Conservation (phyloP, 2,888 invertebrate species). For the Pyrrhosoma nymphula region DNA sequence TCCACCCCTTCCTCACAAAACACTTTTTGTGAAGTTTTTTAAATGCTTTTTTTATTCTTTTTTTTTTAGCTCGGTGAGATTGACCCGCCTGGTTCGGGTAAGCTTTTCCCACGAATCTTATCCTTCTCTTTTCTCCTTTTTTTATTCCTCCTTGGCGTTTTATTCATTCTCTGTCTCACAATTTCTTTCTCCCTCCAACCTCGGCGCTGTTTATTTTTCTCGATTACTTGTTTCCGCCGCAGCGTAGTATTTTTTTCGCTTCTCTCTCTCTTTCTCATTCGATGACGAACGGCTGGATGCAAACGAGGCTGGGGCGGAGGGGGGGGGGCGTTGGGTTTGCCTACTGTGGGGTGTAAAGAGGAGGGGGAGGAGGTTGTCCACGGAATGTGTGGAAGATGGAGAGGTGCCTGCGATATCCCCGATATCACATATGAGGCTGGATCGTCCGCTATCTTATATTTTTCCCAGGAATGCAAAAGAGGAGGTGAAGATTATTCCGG, state of each 20-base stretch:
- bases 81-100: neutral
- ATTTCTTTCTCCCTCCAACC: neutral
- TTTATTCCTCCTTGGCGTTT: neutral
- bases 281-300: neutral
- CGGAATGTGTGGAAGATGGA: neutral
- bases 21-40: too few relatives aligned
- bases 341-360: too few relatives aligned
- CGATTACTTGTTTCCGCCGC: slow-evolving; percentile 1
- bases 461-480: neutral
- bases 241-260: neutral
- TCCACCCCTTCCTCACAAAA: neutral
- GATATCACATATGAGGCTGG: neutral
- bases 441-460: neutral
- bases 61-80: neutral
- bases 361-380: neutral
- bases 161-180: neutral
- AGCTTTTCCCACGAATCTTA: slow-evolving; percentile 39
- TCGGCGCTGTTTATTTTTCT: neutral
- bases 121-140: neutral
- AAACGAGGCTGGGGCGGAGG: neutral
- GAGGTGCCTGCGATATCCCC: neutral
- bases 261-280: neutral
- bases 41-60: neutral
- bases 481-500: neutral
- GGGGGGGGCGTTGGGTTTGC: too few relatives aligned